phyloP scores from a whole-genome alignment of 1,140 invertebrate species.

The Bacillus rossius region DNA sequence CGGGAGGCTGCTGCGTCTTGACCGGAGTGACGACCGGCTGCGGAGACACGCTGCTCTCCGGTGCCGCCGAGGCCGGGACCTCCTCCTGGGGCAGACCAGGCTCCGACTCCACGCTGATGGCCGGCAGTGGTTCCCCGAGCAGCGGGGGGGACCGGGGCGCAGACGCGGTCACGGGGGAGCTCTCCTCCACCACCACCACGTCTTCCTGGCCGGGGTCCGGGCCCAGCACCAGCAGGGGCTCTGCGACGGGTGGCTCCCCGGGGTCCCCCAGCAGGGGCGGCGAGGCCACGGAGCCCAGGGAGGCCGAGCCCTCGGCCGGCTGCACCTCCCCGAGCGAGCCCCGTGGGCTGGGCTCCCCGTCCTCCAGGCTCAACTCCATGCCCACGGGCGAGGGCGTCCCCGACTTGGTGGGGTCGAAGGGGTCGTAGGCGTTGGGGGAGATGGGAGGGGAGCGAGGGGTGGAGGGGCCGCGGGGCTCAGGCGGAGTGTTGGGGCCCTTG shows the following conservation, averaged over 20 bases:
- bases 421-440: conserved; percentile 76
- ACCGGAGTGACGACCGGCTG: no score
- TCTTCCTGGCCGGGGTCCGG: background rate
- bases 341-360: conserved; percentile 25
- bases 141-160: background rate
- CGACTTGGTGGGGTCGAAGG: conserved; percentile 81
- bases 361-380: conserved; percentile 29
- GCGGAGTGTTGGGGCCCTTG: conserved; percentile 55
- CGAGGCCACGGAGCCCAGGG: conserved; percentile 58
- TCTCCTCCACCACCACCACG: background rate
- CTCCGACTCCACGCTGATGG: no score
- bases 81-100: no score
- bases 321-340: conserved; percentile 45
- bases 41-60: no score
- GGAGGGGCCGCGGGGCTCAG: conserved; percentile 43
- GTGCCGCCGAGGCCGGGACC: no score
- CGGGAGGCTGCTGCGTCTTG: no score
- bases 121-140: no score
- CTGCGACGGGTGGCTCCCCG: background rate
- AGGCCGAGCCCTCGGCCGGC: conserved; percentile 73
- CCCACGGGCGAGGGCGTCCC: conserved; percentile 53
- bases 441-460: conserved; percentile 49
- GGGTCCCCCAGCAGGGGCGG: background rate
- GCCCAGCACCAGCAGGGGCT: no score
- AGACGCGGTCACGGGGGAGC: background rate